Conservation (phyloP, 2,113 vertebrate species). For the Solenodon paradoxus region DNA sequence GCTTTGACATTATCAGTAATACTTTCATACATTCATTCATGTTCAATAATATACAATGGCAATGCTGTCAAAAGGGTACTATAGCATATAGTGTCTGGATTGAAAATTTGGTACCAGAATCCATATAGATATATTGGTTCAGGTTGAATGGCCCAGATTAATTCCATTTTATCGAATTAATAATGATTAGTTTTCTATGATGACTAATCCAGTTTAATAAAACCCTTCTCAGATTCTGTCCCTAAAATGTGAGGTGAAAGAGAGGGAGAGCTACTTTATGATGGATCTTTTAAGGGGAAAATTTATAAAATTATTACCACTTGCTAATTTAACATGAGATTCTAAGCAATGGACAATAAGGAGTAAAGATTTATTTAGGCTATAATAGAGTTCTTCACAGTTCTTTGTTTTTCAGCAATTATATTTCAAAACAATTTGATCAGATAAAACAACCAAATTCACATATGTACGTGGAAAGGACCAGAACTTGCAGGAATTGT, state of each 20-base stretch:
- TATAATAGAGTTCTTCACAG: neutral
- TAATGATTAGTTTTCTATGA: neutral
- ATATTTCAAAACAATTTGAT: neutral
- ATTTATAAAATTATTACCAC: neutral
- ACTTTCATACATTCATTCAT: too few relatives aligned
- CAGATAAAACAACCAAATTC: neutral
- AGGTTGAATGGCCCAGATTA: neutral
- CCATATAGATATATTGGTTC: too few relatives aligned
- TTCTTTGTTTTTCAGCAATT: neutral
- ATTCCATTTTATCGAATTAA: neutral
- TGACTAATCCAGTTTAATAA: neutral
- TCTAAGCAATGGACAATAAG: neutral
- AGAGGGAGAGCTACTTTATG: neutral
- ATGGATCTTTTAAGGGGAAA: neutral
- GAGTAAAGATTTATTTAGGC: neutral
- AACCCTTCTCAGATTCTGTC: neutral
- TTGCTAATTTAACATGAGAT: conserved; percentile 7
- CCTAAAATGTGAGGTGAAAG: neutral
- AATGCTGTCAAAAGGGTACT: too few relatives aligned
- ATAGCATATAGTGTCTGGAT: too few relatives aligned
- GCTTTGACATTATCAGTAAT: too few relatives aligned
- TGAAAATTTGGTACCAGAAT: too few relatives aligned
- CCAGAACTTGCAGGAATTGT: neutral
- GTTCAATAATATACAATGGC: too few relatives aligned
- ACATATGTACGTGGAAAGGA: neutral